Conservation (phyloP, 2,113 vertebrate genomes). For the Stigmatopora nigra region DNA sequence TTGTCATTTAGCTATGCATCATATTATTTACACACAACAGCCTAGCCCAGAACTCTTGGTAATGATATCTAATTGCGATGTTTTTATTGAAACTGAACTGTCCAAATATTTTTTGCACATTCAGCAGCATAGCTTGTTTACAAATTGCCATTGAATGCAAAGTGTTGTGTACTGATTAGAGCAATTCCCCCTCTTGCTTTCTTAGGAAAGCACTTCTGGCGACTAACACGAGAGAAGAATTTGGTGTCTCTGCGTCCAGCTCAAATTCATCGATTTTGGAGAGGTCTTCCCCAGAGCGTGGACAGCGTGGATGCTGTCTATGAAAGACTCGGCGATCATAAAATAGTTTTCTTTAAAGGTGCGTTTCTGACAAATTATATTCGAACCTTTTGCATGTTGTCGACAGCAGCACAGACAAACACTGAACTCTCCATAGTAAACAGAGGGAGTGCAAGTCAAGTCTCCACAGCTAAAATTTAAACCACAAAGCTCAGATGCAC, state of each 20-base stretch:
- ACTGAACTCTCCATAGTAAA: too few relatives aligned
- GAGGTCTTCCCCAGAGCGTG: constrained; percentile 77
- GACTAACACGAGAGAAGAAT: constrained; percentile 80
- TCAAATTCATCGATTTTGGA: constrained; percentile 86
- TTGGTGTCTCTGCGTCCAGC: constrained; percentile 84
- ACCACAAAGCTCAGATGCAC: background rate
- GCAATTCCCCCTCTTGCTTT: background rate
- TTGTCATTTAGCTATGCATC: background rate
- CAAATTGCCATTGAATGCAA: background rate
- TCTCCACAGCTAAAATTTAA: too few relatives aligned
- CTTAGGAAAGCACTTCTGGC: constrained; percentile 86
- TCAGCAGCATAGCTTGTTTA: background rate
- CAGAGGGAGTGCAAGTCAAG: too few relatives aligned
- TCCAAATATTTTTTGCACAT: too few relatives aligned
- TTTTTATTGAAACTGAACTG: background rate
- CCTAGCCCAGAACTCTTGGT: background rate
- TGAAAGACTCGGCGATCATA: constrained; percentile 81
- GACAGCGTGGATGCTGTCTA: constrained; percentile 82
- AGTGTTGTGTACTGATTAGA: background rate
- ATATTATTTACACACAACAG: background rate
- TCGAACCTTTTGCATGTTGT: background rate
- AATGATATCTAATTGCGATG: background rate
- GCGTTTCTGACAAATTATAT: background rate
- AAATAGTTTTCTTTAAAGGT: constrained; percentile 92
- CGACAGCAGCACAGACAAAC: too few relatives aligned